Conservation (phyloP, 1,140 invertebrate genomes). For the Mya arenaria region DNA sequence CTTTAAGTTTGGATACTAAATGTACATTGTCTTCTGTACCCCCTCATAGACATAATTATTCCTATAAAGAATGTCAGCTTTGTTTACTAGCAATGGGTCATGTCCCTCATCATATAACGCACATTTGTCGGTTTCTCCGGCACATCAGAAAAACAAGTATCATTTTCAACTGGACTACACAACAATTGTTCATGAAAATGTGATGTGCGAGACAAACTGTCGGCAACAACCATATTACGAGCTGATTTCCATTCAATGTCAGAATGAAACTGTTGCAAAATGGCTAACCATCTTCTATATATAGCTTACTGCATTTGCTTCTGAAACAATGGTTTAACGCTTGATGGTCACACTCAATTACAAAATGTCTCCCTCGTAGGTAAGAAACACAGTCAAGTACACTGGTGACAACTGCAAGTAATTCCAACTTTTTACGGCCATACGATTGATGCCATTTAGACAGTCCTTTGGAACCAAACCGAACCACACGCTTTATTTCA, state of each 20-base stretch:
- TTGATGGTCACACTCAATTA: constrained; percentile 27
- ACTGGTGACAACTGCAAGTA: too few species aligned
- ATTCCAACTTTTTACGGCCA: too few species aligned
- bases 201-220: not conserved
- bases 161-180: not conserved
- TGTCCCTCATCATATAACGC: not conserved
- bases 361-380: constrained; percentile 24
- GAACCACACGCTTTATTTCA: not conserved
- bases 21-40: too few species aligned
- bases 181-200: not conserved
- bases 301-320: constrained; percentile 27
- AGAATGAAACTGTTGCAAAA: constrained; percentile 16
- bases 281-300: constrained; percentile 48
- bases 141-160: not conserved
- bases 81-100: too few species aligned
- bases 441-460: constrained; percentile 33
- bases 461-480: constrained; percentile 47
- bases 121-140: not conserved
- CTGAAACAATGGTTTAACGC: constrained; percentile 30
- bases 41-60: too few species aligned
- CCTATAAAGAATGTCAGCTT: too few species aligned
- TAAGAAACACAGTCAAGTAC: constrained; percentile 32
- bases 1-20: too few species aligned
- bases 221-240: not conserved
- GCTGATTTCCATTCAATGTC: constrained; percentile 17